Base-by-base conservation (phyloP, 2,888 invertebrate species). In the Gandaritis pyraliata region DNA sequence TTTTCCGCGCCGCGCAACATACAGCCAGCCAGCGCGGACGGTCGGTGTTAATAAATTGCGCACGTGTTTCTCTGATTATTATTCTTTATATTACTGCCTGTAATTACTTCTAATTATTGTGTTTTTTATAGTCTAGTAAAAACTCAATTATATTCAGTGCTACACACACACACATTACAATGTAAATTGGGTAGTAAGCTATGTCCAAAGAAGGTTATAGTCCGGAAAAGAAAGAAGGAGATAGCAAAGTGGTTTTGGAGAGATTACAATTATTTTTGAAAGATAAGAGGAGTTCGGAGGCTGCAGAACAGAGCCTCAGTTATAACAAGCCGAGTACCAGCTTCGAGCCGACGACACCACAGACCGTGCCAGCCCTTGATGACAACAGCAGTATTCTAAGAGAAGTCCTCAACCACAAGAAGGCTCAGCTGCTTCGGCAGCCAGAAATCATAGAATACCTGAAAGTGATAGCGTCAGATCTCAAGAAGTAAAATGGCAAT, bases 181-280 rank as follows among this genome's bases (percentile, higher is more conserved):
- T 81, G 81, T 76, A 76, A 81, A 72, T 70, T 62, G 56, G 39
- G 57, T 45, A 50, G 59, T 64, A 70, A 83, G 86, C 81, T 58
- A 92, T 92, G 92, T 90, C 92, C 74, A 90, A 87, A 83, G 92
- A 92, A 86, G 90, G 90, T 89, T 90, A 90, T 88, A 86, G 78
- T 80, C 78, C 86, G 63, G 91, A 91, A 72, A 89, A 88, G 74
- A 92, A 88, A 83, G 92, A 92, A 80, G 82, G 86, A 66, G 92
- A 92, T 71, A 92, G 81, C 72, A 92, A 93, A 86, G 85, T 88
- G 18, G 92, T 93, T 57, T 77, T 92, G 64, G 93, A 93, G 70
- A 86, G 86, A 81, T 81, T 93, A 62, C 93, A 93, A 65, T 81
- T 86, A 3, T 93, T 87, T 76, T 73, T 93, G 45, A 93, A 93